A percentile compares a stretch with the other conserved stretches of the same genome.
These are phyloP conservation scores for Tyto alba DNA, from an alignment of 2,113 vertebrate genomes.

Conservation along the genomic window DNA sequence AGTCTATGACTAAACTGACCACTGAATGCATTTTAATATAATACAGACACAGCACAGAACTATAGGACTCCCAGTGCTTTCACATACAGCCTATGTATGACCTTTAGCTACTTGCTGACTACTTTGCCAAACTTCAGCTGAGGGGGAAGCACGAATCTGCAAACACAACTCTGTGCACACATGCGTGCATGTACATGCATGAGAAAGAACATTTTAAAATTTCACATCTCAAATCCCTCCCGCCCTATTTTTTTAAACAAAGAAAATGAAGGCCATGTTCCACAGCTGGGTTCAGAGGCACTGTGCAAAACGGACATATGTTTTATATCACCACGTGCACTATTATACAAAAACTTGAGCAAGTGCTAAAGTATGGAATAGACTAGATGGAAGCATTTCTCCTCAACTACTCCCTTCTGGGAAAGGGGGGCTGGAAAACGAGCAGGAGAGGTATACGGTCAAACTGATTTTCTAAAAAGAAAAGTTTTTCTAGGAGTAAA, in stretches of 20 bases:
- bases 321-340: background rate
- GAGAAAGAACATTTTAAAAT: background rate
- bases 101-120: background rate
- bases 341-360: background rate
- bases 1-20: background rate
- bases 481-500: background rate
- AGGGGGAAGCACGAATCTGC: background rate
- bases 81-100: background rate
- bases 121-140: background rate
- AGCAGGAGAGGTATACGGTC: background rate
- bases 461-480: background rate
- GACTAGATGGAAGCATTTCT: background rate
- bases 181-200: accelerated
- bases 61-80: background rate
- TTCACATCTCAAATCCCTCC: background rate
- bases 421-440: background rate
- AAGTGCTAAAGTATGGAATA: background rate
- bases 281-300: background rate
- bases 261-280: background rate
- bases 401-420: background rate
- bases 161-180: background rate
- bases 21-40: background rate
- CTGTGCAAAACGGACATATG: background rate
- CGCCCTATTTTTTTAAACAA: background rate
- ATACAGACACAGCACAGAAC: background rate